Evolutionary conservation across 2,797 vertebrate species (phyloP), one percentile per base, ranked within the genome.

Genomic region (Platyrinchus mystaceus): DNA sequence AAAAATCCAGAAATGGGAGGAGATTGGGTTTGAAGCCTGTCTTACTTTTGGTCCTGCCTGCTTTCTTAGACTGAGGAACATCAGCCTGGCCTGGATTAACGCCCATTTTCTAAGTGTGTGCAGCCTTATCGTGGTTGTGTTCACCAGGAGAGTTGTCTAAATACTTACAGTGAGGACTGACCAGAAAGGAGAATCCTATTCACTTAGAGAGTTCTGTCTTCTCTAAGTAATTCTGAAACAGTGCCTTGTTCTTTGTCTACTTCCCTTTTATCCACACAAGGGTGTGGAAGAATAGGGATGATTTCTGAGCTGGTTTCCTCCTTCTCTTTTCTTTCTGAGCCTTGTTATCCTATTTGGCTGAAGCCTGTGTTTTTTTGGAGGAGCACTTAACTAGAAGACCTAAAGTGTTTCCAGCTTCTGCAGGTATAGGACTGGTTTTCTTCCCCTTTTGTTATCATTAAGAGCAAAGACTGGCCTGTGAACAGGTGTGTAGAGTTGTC

Each of bases 81-180:
- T 55, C 43, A 93, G n/a, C 55, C 36, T 79, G 53, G 23, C 37
- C 30, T 88, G 66, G 34, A 49, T 55, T 36, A 71, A 36, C 47
- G 64, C 9, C 27, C 5, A 0, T 50, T 62, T 32, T 37, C 21
- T 58, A 60, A 39, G 24, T 0, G 0, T 34, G 17, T 64, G 68
- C 17, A 46, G 60, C 7, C 4, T 78, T 67, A 24, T 4, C 12
- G 2, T 0, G 1, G 36, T 24, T 77, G 18, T 20, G 32, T 34
- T 84, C 30, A 64, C 24, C 19, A 23, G 15, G 0, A 26, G 13
- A 81, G 28, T 43, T 83, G 20, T 52, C n/a, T 23, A 53, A 68
- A 20, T 71, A 16, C 10, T n/a, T 71, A 43, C 12, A 58, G 39
- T 46, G 70, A 78, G 22, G 21, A 28, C 55, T 84, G 50, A 49